A percentile compares a stretch with the other conserved stretches of the same genome.
Conservation (phyloP, 2,888 invertebrate genomes). For the Drosophila anomelani region DNA sequence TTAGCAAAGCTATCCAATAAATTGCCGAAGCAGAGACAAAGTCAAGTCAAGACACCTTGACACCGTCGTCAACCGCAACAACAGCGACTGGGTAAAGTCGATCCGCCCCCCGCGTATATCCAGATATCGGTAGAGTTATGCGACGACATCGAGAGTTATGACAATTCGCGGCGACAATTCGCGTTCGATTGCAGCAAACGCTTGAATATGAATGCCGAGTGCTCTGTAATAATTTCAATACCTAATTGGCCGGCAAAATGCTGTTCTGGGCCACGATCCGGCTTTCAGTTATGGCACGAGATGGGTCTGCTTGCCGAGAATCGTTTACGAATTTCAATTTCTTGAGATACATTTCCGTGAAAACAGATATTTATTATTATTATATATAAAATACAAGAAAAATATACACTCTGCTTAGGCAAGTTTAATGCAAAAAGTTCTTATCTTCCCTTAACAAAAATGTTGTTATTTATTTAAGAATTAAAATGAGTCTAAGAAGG, state of each 20-base stretch:
- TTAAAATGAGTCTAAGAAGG: neutral
- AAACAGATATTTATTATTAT: neutral
- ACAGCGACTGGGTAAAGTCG: neutral
- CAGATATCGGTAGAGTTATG: constrained; percentile 52
- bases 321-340: constrained; percentile 5
- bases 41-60: constrained; percentile 68
- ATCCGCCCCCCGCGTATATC: neutral
- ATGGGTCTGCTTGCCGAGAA: constrained; percentile 6
- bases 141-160: constrained; percentile 71
- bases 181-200: constrained; percentile 62
- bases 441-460: too few species aligned
- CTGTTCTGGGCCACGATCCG: constrained; percentile 3
- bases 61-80: constrained; percentile 28
- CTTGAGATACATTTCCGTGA: neutral
- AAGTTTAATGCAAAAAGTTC: too few species aligned
- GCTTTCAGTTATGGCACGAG: constrained; percentile 10
- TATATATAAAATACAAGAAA: neutral
- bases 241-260: constrained; percentile 42
- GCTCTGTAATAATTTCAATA: constrained; percentile 63
- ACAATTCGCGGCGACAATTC: constrained; percentile 62
- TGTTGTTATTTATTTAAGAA: neutral
- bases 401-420: neutral
- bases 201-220: constrained; percentile 74
- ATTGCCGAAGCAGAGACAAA: constrained; percentile 63
- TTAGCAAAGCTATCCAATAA: constrained; percentile 64